These are phyloP conservation scores for Lapara coniferarum DNA, from an alignment of 2,888 invertebrate species.

Conservation along the genomic window DNA sequence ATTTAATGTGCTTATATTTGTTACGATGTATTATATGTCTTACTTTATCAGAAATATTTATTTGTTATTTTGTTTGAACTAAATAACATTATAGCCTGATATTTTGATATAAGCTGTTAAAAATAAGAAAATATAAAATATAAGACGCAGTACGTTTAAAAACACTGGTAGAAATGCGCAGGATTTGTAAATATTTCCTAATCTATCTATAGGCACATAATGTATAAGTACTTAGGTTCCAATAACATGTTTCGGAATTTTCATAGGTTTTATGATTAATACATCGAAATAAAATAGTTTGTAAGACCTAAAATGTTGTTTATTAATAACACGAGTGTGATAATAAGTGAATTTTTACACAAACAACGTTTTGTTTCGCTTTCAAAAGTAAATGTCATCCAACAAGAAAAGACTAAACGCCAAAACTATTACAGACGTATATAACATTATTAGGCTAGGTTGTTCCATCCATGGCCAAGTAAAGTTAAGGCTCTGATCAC, in stretches of 20 bases:
- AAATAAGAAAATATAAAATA: not conserved
- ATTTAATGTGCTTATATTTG: not conserved
- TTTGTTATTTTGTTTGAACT: not conserved
- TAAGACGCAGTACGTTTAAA: not conserved
- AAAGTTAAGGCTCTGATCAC: no score
- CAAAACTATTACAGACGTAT: no score
- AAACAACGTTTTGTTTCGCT: no score
- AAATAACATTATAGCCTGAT: no score
- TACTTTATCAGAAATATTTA: not conserved
- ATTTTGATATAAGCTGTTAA: not conserved
- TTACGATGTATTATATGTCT: not conserved
- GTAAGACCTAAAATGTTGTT: not conserved
- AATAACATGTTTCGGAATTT: not conserved
- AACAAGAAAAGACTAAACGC: no score
- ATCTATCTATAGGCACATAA: not conserved
- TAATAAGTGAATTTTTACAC: no score
- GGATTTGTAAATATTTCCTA: constrained; percentile 12
- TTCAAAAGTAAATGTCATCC: no score
- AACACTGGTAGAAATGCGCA: not conserved
- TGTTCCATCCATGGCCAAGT: no score
- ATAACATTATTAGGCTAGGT: no score
- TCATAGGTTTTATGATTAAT: constrained; percentile 3
- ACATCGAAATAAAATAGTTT: constrained; percentile 18
- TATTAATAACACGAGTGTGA: not conserved
- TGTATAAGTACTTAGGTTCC: constrained; percentile 1